Percentiles rank a stretch among this genome's conserved stretches.
Conservation (phyloP, 2,797 vertebrate species). For the Pyrocephalus nanus region DNA sequence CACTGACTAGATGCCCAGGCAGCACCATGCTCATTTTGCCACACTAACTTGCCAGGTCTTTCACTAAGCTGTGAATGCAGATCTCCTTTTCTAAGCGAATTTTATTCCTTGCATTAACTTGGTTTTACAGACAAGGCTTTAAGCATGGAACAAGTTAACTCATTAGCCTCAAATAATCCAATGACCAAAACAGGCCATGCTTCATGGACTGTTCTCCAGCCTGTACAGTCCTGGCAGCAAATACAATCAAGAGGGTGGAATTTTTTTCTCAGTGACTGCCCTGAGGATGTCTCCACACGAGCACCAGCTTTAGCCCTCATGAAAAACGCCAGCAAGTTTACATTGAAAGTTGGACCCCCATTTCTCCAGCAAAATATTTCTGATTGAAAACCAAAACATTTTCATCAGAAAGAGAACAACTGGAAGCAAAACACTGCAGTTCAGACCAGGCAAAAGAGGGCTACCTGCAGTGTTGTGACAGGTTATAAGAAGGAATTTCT, state of each 20-base stretch:
- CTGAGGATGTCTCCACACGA: fast-evolving
- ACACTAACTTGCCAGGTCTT: not conserved
- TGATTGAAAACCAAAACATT: not conserved
- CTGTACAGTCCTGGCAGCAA: not conserved
- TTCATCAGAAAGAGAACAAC: not conserved
- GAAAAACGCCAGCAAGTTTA: not conserved
- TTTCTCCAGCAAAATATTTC: not conserved
- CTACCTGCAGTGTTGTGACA: not conserved
- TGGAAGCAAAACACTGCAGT: not conserved
- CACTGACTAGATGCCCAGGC: not conserved
- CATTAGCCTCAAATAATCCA: not conserved
- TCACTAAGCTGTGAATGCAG: not conserved
- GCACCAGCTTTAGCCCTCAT: not conserved
- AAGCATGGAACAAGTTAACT: not conserved
- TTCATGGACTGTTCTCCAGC: not conserved
- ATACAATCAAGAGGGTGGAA: not conserved
- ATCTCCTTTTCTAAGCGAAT: not conserved
- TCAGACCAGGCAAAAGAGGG: not conserved
- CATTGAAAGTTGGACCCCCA: not conserved
- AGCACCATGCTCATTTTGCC: not conserved
- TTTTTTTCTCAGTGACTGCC: not conserved
- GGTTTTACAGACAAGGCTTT: not conserved
- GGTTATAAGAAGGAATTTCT: not conserved
- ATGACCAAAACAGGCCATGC: not conserved
- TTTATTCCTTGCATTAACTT: not conserved